Percentiles rank a stretch among this genome's conserved stretches.
Conservation (phyloP, 1,140 invertebrate genomes). For the Harlomillsia oculata region DNA sequence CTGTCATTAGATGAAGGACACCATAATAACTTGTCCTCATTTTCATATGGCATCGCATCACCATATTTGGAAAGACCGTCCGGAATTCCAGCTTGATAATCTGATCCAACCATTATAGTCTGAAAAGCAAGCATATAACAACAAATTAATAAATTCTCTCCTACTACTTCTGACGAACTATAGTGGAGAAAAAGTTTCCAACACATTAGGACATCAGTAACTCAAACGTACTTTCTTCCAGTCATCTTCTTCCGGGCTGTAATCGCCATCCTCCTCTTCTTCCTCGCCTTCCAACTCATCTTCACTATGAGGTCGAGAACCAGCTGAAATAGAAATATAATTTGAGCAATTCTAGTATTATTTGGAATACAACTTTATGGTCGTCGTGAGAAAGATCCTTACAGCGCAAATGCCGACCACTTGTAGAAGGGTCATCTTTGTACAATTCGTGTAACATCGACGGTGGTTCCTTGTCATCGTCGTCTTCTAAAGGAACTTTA, state of each 20-base stretch:
- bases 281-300: conserved; percentile 49
- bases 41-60: conserved; percentile 87
- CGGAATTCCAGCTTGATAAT: conserved; percentile 87
- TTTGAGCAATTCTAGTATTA: no score
- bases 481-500: neutral
- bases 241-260: conserved; percentile 41
- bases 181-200: no score
- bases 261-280: conserved; percentile 44
- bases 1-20: conserved; percentile 68
- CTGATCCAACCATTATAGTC: conserved; percentile 91
- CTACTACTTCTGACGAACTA: no score
- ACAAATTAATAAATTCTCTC: neutral
- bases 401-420: conserved; percentile 31
- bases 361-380: conserved; percentile 43
- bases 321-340: conserved; percentile 41
- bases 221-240: conserved; percentile 49
- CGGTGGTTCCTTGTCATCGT: neutral
- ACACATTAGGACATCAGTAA: no score
- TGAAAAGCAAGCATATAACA: conserved; percentile 36
- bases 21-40: conserved; percentile 91
- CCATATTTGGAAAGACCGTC: conserved; percentile 83
- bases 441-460: conserved; percentile 39
- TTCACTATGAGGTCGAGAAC: conserved; percentile 54
- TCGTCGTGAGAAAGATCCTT: conserved; percentile 37
- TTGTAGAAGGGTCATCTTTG: conserved; percentile 31